Evolutionary conservation across 2,797 vertebrate genomes (phyloP).

Genomic region (Pelodytes ibericus): DNA sequence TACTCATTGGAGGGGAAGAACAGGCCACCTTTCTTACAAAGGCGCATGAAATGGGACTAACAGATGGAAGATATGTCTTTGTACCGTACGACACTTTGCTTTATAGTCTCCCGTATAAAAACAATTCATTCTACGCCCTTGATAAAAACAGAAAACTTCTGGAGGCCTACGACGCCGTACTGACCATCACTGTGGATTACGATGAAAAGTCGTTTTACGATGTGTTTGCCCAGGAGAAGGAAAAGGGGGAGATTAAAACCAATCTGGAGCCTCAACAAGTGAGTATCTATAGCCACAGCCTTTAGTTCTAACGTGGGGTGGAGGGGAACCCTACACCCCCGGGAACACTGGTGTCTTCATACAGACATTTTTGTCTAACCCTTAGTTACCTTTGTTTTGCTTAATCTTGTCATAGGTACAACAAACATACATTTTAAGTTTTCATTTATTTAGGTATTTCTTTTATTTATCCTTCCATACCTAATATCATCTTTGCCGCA

Average conservation of each 20-base stretch:
- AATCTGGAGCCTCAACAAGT: conserved; percentile 78
- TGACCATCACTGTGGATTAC: conserved; percentile 88
- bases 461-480: too few species aligned
- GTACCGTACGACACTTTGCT: conserved; percentile 86
- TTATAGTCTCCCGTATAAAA: conserved; percentile 88
- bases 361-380: too few species aligned
- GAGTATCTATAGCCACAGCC: conserved; percentile 47
- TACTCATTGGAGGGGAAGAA: conserved; percentile 83
- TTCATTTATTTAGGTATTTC: too few species aligned
- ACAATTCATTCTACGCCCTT: conserved; percentile 75
- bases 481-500: too few species aligned
- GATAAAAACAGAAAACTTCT: conserved; percentile 76
- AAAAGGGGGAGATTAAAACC: conserved; percentile 71
- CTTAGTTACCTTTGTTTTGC: too few species aligned
- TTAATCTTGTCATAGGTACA: too few species aligned
- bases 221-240: conserved; percentile 75
- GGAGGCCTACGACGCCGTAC: conserved; percentile 87
- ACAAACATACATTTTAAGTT: too few species aligned
- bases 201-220: conserved; percentile 84
- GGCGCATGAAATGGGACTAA: conserved; percentile 86
- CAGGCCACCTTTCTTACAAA: conserved; percentile 82
- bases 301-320: too few species aligned
- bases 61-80: conserved; percentile 85
- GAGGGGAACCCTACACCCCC: too few species aligned
- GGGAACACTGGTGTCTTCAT: too few species aligned